Evolutionary conservation across 2,888 invertebrate genomes (phyloP).

Genomic region (Euspilapteryx auroguttella): DNA sequence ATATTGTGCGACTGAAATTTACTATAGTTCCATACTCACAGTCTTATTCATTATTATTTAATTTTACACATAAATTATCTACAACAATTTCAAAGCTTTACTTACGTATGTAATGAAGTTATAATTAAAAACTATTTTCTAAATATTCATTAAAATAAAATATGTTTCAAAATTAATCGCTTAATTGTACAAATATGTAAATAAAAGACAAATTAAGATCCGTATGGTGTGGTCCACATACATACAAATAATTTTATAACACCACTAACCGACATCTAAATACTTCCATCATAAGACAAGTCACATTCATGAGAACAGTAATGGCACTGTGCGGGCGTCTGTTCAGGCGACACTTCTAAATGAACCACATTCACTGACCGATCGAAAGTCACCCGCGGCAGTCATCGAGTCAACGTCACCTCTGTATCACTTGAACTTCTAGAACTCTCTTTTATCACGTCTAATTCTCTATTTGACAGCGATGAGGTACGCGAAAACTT

Average conservation of each 20-base stretch:
- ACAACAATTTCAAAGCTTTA: background rate
- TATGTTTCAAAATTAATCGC: too few relatives aligned
- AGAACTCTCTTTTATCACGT: constrained; percentile 55
- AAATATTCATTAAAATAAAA: too few relatives aligned
- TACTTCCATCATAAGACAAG: too few relatives aligned
- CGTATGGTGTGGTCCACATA: too few relatives aligned
- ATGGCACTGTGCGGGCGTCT: constrained; percentile 18
- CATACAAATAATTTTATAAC: too few relatives aligned
- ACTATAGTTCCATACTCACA: background rate
- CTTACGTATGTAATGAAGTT: too few relatives aligned
- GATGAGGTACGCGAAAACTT: constrained; percentile 53
- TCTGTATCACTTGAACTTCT: constrained; percentile 57
- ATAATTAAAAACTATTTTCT: too few relatives aligned
- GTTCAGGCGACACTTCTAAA: constrained; percentile 30
- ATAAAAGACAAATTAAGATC: too few relatives aligned
- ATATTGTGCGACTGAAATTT: constrained; percentile 5
- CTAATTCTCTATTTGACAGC: constrained; percentile 49
- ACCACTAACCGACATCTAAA: too few relatives aligned
- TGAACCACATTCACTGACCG: constrained; percentile 42
- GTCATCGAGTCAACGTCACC: constrained; percentile 56
- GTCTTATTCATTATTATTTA: constrained; percentile 2
- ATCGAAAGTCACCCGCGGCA: constrained; percentile 49
- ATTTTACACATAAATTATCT: constrained; percentile 1
- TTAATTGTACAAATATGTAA: too few relatives aligned
- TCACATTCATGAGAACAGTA: constrained; percentile 4